phyloP scores from a whole-genome alignment of 2,113 vertebrate genomes.

The Suncus etruscus region DNA sequence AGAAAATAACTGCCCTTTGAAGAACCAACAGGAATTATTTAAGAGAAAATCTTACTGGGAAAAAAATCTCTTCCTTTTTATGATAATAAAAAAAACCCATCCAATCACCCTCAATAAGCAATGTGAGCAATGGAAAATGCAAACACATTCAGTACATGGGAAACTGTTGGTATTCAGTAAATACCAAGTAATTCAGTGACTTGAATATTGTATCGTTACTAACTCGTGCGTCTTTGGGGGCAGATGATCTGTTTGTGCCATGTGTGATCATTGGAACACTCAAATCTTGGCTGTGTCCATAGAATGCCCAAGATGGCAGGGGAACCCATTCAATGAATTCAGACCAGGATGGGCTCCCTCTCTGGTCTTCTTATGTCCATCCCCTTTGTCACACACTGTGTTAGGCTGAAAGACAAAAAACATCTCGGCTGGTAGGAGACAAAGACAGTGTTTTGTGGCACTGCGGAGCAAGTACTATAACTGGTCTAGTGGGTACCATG shows the following conservation, averaged over 20 bases:
- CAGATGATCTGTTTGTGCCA: no score
- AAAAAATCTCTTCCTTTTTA: conserved; percentile 63
- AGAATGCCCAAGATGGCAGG: no score
- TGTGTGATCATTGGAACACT: no score
- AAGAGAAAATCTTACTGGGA: conserved; percentile 14
- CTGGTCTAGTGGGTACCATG: not conserved
- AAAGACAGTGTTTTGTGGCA: not conserved
- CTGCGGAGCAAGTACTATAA: no score
- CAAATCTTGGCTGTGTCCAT: no score
- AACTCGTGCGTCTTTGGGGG: no score
- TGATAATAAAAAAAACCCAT: not conserved
- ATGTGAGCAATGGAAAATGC: conserved; percentile 67
- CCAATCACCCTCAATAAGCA: conserved; percentile 53
- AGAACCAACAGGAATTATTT: conserved; percentile 45
- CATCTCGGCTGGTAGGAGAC: not conserved
- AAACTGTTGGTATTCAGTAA: conserved; percentile 68
- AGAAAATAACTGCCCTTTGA: conserved; percentile 24
- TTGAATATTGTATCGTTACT: not conserved
- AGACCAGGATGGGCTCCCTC: not conserved
- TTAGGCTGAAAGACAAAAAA: conserved; percentile 24
- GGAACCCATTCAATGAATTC: no score
- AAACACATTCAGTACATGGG: conserved; percentile 51
- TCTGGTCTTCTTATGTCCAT: not conserved
- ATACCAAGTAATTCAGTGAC: conserved; percentile 70
- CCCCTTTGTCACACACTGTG: not conserved